Evolutionary conservation across 2,113 vertebrate genomes (phyloP).

Genomic region (Otis tarda): DNA sequence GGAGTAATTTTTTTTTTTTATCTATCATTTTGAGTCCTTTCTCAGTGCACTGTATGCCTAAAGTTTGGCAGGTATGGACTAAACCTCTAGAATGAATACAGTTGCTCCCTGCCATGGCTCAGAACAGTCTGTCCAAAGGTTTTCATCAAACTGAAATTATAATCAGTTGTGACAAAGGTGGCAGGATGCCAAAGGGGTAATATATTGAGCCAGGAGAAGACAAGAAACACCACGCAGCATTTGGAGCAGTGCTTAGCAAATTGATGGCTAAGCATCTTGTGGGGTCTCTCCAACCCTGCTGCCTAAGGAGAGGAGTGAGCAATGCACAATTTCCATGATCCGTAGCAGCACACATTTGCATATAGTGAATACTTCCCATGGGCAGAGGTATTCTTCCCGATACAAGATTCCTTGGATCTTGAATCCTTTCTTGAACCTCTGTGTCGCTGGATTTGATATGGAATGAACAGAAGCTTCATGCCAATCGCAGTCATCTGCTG

Average conservation of each 20-base stretch:
- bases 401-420: neutral
- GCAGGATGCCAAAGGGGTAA: constrained; percentile 16
- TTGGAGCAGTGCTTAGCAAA: neutral
- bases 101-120: constrained; percentile 6
- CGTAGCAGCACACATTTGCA: neutral
- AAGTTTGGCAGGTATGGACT: neutral
- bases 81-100: neutral
- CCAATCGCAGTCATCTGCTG: fast-evolving
- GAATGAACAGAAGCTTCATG: neutral
- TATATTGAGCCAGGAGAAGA: neutral
- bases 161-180: neutral
- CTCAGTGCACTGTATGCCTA: neutral
- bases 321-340: fast-evolving
- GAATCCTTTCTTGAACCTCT: neutral
- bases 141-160: neutral
- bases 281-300: neutral
- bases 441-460: neutral
- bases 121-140: neutral
- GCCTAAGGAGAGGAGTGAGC: neutral
- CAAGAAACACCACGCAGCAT: neutral
- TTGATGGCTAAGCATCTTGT: neutral
- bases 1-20: neutral
- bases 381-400: neutral
- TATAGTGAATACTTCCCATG: fast-evolving
- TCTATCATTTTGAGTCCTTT: neutral